phyloP scores from a whole-genome alignment of 92 coral and sea anemone genomes.

The Zoanthus sociatus region DNA sequence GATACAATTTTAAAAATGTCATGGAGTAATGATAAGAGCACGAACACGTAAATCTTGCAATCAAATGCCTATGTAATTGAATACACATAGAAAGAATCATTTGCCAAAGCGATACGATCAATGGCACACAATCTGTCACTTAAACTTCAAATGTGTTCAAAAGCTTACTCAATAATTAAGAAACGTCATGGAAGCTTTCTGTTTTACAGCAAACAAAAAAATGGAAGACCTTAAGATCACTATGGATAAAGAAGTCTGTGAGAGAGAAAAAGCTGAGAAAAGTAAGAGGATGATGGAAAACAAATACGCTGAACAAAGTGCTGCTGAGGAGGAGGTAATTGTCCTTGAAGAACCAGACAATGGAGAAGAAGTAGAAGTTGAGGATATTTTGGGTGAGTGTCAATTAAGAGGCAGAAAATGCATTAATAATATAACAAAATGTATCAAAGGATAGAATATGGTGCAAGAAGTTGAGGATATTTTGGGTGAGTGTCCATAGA shows the following conservation, averaged over 20 bases:
- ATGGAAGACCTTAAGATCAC: slow-evolving; percentile 31
- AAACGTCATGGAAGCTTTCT: not conserved
- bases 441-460: too few species aligned
- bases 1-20: too few species aligned
- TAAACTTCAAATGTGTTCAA: too few species aligned
- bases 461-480: slow-evolving; percentile 47
- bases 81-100: too few species aligned
- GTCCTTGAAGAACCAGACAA: slow-evolving; percentile 51
- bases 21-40: too few species aligned
- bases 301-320: slow-evolving; percentile 3
- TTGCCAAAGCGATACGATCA: too few species aligned
- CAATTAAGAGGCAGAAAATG: too few species aligned
- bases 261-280: not conserved
- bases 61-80: too few species aligned
- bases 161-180: too few species aligned
- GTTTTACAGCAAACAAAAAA: slow-evolving; percentile 28
- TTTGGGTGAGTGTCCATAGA: slow-evolving; percentile 62
- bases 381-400: slow-evolving; percentile 64
- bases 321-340: not conserved
- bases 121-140: too few species aligned
- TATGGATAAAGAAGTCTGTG: slow-evolving; percentile 28
- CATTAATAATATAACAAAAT: too few species aligned
- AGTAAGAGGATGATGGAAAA: not conserved
- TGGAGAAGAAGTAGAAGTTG: slow-evolving; percentile 54
- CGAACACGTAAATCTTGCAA: too few species aligned